phyloP scores from a whole-genome alignment of 1,140 invertebrate species.

The Cydia amplana region DNA sequence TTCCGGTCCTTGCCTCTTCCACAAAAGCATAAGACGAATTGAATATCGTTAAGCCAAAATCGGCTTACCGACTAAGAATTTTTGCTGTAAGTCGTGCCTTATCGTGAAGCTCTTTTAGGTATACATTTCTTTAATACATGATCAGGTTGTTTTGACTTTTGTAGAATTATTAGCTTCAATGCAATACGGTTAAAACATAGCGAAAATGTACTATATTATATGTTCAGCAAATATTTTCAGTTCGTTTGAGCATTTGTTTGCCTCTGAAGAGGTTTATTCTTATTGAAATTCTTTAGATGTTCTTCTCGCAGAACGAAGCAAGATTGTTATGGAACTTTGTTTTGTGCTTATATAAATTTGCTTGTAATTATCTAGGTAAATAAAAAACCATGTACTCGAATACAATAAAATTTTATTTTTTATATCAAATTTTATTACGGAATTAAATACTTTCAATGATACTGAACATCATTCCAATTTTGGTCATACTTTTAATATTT shows the following conservation, averaged over 20 bases:
- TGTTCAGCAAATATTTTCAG: conserved; percentile 29
- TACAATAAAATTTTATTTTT: no score
- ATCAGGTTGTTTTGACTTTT: neutral
- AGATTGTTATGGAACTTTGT: conserved; percentile 4
- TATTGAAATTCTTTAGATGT: conserved; percentile 30
- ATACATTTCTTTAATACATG: neutral
- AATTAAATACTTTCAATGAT: no score
- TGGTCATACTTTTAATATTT: no score
- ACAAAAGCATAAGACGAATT: neutral
- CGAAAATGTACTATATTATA: neutral
- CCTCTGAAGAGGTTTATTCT: conserved; percentile 20
- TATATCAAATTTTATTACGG: no score
- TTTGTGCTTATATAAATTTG: neutral
- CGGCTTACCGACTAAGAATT: neutral
- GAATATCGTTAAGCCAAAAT: neutral
- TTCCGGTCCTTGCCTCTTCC: no score
- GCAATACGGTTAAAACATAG: conserved; percentile 9
- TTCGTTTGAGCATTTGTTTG: conserved; percentile 30
- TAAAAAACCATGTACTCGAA: neutral
- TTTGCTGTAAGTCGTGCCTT: neutral
- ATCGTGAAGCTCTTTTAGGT: neutral
- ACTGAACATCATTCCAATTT: no score
- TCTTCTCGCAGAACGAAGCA: neutral
- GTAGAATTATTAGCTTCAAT: neutral
- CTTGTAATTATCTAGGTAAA: neutral